These are phyloP conservation scores for Chironomus tepperi DNA, from an alignment of 1,140 invertebrate genomes.

Conservation along the genomic window DNA sequence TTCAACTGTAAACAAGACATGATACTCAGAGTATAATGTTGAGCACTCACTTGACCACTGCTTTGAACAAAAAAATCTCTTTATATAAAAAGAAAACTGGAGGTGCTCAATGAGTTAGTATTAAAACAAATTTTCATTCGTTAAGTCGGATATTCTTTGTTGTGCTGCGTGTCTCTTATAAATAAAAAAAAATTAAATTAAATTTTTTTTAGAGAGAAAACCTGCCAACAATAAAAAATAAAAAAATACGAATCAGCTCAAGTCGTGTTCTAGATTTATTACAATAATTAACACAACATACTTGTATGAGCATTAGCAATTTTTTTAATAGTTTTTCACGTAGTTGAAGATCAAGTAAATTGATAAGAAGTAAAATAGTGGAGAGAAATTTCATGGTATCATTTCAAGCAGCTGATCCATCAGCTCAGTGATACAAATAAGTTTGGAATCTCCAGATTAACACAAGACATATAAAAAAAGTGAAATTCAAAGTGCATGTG, in stretches of 20 bases:
- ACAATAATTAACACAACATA: background rate
- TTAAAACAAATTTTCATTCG: background rate
- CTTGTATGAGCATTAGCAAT: background rate
- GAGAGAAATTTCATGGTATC: background rate
- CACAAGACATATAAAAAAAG: no score
- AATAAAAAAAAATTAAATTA: background rate
- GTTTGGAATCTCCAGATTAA: no score
- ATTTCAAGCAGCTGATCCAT: no score
- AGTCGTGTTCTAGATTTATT: background rate
- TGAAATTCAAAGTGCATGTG: no score
- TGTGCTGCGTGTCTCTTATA: background rate
- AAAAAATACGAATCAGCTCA: background rate
- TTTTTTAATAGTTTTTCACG: background rate
- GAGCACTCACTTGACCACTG: no score
- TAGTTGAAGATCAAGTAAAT: background rate
- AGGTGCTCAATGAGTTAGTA: background rate
- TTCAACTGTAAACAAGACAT: no score
- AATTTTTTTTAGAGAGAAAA: background rate
- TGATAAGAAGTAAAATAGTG: background rate
- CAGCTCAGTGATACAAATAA: no score
- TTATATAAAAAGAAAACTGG: conserved; percentile 3
- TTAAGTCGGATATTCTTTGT: background rate
- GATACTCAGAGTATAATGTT: no score
- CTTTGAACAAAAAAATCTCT: background rate
- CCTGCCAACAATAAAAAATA: background rate